These are phyloP conservation scores for Icerya purchasi DNA, from an alignment of 2,888 invertebrate genomes.

Conservation along the genomic window DNA sequence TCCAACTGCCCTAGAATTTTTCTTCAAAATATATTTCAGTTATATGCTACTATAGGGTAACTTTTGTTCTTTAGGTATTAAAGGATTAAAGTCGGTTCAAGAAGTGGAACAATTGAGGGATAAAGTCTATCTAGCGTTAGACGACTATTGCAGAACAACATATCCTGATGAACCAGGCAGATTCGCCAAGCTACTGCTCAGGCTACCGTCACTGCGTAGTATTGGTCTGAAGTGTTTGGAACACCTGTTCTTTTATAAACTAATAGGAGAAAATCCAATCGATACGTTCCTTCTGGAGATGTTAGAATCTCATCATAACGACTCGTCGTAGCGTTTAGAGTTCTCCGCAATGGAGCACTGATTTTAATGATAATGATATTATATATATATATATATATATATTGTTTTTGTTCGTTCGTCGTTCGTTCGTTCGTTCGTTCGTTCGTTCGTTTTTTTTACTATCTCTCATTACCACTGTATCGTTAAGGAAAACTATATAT, in stretches of 20 bases:
- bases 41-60: too few relatives aligned
- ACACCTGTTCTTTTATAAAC: conserved; percentile 81
- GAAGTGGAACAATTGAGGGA: conserved; percentile 75
- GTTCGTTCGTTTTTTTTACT: too few relatives aligned
- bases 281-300: conserved; percentile 66
- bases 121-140: conserved; percentile 84
- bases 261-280: conserved; percentile 68
- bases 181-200: conserved; percentile 79
- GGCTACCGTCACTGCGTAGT: conserved; percentile 70
- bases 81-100: conserved; percentile 59
- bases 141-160: conserved; percentile 75
- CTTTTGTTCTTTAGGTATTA: too few relatives aligned
- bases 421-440: too few relatives aligned
- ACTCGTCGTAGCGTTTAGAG: conserved; percentile 5
- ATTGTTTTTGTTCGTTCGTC: too few relatives aligned
- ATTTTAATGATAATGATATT: too few relatives aligned
- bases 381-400: too few relatives aligned
- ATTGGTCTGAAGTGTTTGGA: conserved; percentile 87
- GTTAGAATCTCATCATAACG: conserved; percentile 37
- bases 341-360: too few relatives aligned
- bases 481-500: too few relatives aligned
- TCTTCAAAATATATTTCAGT: too few relatives aligned
- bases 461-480: too few relatives aligned
- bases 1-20: too few relatives aligned
- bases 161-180: conserved; percentile 82